Percentiles rank a stretch among this genome's conserved stretches.
Evolutionary conservation across 2,888 invertebrate species (phyloP).

Genomic region (Molorchus minor): DNA sequence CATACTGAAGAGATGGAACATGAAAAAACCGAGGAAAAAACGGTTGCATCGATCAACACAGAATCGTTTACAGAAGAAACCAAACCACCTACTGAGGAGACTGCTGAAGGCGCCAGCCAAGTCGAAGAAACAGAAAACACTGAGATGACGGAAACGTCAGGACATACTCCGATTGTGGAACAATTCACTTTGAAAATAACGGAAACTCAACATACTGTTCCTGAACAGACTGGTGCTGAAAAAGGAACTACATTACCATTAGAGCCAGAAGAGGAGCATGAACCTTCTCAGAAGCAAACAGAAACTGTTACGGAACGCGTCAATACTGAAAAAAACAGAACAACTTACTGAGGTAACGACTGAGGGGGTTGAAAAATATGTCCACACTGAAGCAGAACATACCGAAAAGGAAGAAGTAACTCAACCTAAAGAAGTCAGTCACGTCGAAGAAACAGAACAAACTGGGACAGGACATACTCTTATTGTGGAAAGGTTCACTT

Average conservation of each 20-base stretch:
- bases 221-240: background rate
- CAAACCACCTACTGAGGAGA: background rate
- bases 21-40: background rate
- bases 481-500: background rate
- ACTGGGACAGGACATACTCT: too few species aligned
- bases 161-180: background rate
- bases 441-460: too few species aligned
- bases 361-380: background rate
- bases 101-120: background rate
- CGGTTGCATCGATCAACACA: background rate
- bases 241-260: background rate
- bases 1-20: background rate
- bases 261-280: background rate
- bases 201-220: background rate
- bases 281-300: background rate
- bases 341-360: background rate
- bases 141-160: background rate
- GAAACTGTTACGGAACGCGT: background rate
- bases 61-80: background rate
- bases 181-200: background rate
- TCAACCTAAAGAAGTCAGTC: too few species aligned
- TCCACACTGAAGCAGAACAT: background rate
- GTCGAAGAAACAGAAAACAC: background rate
- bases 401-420: too few species aligned
- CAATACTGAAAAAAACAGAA: background rate